These are phyloP conservation scores for Lerema accius DNA, from an alignment of 1,140 invertebrate genomes.

Conservation along the genomic window DNA sequence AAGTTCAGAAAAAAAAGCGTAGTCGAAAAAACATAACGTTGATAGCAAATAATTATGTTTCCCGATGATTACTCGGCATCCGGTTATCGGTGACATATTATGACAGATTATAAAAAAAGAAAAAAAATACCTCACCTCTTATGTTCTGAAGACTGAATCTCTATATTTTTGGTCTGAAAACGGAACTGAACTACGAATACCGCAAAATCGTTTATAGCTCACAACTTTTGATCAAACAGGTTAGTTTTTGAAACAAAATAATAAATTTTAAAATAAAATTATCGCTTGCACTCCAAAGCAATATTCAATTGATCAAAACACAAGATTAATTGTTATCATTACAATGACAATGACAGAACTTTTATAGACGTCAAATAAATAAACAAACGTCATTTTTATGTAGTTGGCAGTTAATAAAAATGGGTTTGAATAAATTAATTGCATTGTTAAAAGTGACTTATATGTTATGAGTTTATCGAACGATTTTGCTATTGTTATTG, in stretches of 20 bases:
- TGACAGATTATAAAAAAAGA: too few species aligned
- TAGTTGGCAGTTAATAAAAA: slow-evolving; percentile 76
- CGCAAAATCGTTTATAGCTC: neutral
- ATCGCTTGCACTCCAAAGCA: slow-evolving; percentile 23
- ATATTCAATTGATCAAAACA: slow-evolving; percentile 54
- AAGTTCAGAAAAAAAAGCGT: too few species aligned
- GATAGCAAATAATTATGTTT: too few species aligned
- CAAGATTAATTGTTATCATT: slow-evolving; percentile 72
- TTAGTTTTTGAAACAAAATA: neutral
- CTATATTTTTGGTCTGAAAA: too few species aligned
- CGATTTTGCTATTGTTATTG: too few species aligned
- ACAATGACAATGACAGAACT: slow-evolving; percentile 64
- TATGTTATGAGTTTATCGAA: neutral
- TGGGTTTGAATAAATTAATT: slow-evolving; percentile 77
- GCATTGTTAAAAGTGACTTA: slow-evolving; percentile 9
- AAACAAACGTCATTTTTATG: slow-evolving; percentile 55
- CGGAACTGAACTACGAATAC: neutral
- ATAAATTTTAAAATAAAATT: slow-evolving; percentile 22
- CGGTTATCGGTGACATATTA: too few species aligned
- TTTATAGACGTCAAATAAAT: slow-evolving; percentile 48
- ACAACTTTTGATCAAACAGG: neutral
- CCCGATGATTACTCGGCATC: too few species aligned
- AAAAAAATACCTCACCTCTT: too few species aligned
- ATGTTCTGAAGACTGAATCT: too few species aligned
- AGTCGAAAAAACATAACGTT: too few species aligned